phyloP scores from a whole-genome alignment of 2,797 vertebrate species.

The Sebastes elongatus region DNA sequence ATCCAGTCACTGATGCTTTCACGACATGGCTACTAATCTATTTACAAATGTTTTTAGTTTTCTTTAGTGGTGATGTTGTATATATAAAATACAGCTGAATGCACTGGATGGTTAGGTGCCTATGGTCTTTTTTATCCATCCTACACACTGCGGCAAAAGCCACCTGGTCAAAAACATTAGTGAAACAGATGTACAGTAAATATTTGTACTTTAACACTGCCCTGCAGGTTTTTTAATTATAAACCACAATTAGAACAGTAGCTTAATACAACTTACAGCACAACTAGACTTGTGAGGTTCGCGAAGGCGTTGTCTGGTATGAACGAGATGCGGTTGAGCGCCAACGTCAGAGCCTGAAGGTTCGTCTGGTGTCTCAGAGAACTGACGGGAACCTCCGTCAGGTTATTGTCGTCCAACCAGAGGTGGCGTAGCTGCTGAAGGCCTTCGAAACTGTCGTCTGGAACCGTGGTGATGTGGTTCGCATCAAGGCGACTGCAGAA shows the following conservation, averaged over 20 bases:
- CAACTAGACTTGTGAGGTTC: slow-evolving; percentile 96
- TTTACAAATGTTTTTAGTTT: neutral
- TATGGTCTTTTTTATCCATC: neutral
- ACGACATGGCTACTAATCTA: neutral
- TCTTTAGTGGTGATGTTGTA: neutral
- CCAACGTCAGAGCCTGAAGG: slow-evolving; percentile 94
- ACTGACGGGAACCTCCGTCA: slow-evolving; percentile 89
- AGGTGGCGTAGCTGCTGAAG: slow-evolving; percentile 95
- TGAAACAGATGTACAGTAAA: neutral
- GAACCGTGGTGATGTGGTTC: slow-evolving; percentile 93
- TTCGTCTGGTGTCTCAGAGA: slow-evolving; percentile 92
- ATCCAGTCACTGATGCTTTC: neutral
- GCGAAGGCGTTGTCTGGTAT: slow-evolving; percentile 94
- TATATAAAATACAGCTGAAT: neutral
- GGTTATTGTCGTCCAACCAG: slow-evolving; percentile 97
- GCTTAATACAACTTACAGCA: slow-evolving; percentile 87
- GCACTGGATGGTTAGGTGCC: neutral
- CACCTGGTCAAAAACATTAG: neutral
- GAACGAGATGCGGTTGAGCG: slow-evolving; percentile 92
- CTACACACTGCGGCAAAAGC: neutral
- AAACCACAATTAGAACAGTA: slow-evolving; percentile 24
- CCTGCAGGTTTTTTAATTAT: neutral
- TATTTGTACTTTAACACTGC: neutral
- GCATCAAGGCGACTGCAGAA: slow-evolving; percentile 91
- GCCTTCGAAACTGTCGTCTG: slow-evolving; percentile 94